Evolutionary conservation across 2,888 invertebrate genomes (phyloP).

Genomic region (Bembecia ichneumoniformis): DNA sequence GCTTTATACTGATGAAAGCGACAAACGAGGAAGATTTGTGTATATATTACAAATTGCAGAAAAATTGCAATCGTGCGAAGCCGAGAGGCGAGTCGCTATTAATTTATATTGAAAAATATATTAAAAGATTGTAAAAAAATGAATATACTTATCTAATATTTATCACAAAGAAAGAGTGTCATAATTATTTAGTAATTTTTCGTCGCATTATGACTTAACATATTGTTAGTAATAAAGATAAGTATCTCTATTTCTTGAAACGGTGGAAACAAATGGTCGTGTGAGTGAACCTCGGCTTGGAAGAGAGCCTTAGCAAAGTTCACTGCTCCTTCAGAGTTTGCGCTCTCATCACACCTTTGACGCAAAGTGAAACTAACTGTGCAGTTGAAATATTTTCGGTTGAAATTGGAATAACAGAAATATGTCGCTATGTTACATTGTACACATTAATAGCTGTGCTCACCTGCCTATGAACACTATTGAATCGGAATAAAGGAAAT

Average conservation of each 20-base stretch:
- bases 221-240: background rate
- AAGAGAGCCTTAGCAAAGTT: conserved; percentile 59
- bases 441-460: conserved; percentile 30
- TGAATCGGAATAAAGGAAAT: conserved; percentile 7
- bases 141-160: too few relatives aligned
- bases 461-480: conserved; percentile 35
- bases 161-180: too few relatives aligned
- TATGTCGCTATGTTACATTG: conserved; percentile 17
- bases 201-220: too few relatives aligned
- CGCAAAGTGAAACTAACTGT: conserved; percentile 34
- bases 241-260: background rate
- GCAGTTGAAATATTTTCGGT: conserved; percentile 16
- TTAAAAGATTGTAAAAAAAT: too few relatives aligned
- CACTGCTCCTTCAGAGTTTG: conserved; percentile 54
- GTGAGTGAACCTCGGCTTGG: conserved; percentile 62
- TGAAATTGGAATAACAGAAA: conserved; percentile 15
- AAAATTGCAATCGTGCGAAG: too few relatives aligned
- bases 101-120: too few relatives aligned
- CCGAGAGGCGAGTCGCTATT: too few relatives aligned
- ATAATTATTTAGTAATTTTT: too few relatives aligned
- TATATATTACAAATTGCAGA: too few relatives aligned
- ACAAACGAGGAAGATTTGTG: too few relatives aligned
- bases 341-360: conserved; percentile 18
- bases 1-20: too few relatives aligned
- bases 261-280: conserved; percentile 48